Evolutionary conservation across 2,797 vertebrate genomes (phyloP).

Genomic region (Ataeniobius toweri): DNA sequence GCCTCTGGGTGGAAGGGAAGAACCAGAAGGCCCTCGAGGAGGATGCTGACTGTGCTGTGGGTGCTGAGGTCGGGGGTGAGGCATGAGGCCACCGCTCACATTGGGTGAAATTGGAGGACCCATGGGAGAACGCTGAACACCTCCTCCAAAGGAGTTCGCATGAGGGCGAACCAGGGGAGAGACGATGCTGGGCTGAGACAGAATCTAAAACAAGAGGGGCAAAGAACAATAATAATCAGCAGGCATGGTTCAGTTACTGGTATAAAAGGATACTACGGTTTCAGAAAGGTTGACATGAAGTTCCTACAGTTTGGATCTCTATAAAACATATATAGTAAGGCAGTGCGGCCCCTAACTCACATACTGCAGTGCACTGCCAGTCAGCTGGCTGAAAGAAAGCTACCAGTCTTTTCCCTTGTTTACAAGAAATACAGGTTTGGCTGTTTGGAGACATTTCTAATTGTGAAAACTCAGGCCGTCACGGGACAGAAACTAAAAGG

Average conservation of each 20-base stretch:
- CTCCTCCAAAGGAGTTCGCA: slow-evolving; percentile 91
- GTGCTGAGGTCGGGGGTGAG: slow-evolving; percentile 87
- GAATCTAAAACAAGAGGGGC: slow-evolving; percentile 80
- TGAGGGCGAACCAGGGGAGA: slow-evolving; percentile 94
- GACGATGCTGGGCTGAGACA: slow-evolving; percentile 96
- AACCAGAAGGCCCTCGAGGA: slow-evolving; percentile 86
- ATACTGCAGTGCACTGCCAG: too few species aligned
- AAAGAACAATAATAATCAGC: background rate
- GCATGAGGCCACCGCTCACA: slow-evolving; percentile 91
- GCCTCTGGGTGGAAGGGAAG: slow-evolving; percentile 86
- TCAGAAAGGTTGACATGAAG: too few species aligned
- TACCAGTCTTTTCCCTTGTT: too few species aligned
- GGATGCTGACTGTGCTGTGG: slow-evolving; percentile 84
- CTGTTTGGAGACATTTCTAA: background rate
- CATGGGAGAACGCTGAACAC: slow-evolving; percentile 91
- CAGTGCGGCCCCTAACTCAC: too few species aligned
- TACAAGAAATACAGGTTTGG: background rate
- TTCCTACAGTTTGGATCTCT: too few species aligned
- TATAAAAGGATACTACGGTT: too few species aligned
- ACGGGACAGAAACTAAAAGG: background rate
- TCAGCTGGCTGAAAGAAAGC: too few species aligned
- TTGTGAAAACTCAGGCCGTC: background rate
- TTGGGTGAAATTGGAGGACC: slow-evolving; percentile 86
- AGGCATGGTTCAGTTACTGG: background rate
- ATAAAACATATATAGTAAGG: too few species aligned